phyloP scores from a whole-genome alignment of 1,140 invertebrate species.

The Metopolophium dirhodum region DNA sequence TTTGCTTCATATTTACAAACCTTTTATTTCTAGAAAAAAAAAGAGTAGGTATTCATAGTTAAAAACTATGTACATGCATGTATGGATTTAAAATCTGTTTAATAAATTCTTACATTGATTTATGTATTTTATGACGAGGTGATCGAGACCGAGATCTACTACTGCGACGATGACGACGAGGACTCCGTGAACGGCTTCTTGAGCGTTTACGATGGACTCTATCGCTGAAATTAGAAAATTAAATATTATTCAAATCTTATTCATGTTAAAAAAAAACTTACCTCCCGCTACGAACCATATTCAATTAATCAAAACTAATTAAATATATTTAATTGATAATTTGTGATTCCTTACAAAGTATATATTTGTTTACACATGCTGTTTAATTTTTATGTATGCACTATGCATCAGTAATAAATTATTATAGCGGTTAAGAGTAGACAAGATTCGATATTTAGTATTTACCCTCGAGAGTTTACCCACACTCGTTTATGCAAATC shows the following conservation, averaged over 20 bases:
- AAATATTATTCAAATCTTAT: background rate
- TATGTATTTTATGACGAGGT: conserved; percentile 38
- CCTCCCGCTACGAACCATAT: conserved; percentile 38
- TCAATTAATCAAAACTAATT: background rate
- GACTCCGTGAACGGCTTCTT: conserved; percentile 45
- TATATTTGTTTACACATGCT: background rate
- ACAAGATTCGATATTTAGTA: background rate
- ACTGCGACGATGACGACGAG: conserved; percentile 44
- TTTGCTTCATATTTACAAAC: background rate
- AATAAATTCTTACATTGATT: conserved; percentile 34
- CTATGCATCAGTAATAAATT: background rate
- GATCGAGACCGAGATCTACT: conserved; percentile 48
- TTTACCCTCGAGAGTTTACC: background rate
- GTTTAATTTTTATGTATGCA: background rate
- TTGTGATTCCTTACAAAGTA: background rate
- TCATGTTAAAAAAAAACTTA: conserved; percentile 42
- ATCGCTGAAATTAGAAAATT: conserved; percentile 37
- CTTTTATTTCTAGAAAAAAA: background rate
- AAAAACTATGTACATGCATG: background rate
- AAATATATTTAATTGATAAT: background rate
- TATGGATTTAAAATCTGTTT: background rate
- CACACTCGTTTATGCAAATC: background rate
- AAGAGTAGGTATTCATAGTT: background rate
- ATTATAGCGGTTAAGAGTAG: background rate
- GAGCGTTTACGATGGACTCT: conserved; percentile 40